These are phyloP conservation scores for Scolopax mira DNA, from an alignment of 2,113 vertebrate genomes.

Conservation along the genomic window DNA sequence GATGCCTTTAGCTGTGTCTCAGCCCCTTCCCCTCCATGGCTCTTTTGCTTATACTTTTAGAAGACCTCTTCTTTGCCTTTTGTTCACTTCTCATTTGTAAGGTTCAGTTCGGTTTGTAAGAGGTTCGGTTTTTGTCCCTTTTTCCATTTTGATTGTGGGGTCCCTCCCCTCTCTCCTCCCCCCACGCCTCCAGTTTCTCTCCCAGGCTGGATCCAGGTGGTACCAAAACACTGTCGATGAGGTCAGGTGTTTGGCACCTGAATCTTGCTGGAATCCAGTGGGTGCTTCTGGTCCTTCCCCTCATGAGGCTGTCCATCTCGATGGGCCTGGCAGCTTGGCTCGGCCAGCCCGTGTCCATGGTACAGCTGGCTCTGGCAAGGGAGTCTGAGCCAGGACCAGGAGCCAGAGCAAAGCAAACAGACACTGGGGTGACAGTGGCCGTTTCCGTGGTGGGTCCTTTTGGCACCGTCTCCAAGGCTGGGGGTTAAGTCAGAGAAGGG, in stretches of 20 bases:
- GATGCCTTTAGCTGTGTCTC: not conserved
- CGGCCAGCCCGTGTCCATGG: rapidly evolving
- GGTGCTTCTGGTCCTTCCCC: not conserved
- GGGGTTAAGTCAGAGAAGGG: not conserved
- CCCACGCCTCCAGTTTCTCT: not conserved
- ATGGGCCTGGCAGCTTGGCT: not conserved
- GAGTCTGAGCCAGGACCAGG: not conserved
- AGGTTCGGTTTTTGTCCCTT: not conserved
- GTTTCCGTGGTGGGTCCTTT: not conserved
- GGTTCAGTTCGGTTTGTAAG: too few species aligned
- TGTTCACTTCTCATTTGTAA: not conserved
- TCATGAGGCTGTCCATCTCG: rapidly evolving
- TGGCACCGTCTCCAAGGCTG: not conserved
- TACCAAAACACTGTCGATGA: not conserved
- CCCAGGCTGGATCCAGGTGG: not conserved
- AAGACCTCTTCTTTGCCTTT: not conserved
- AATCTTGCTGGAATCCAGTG: not conserved
- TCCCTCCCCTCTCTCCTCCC: not conserved
- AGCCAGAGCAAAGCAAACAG: not conserved
- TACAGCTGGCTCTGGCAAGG: not conserved
- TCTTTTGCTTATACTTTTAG: not conserved
- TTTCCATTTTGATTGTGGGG: not conserved
- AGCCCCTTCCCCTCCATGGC: not conserved
- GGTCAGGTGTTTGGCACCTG: not conserved
- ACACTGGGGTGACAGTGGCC: not conserved